These are phyloP conservation scores for Tapera naevia DNA, from an alignment of 2,797 vertebrate species.

Conservation along the genomic window DNA sequence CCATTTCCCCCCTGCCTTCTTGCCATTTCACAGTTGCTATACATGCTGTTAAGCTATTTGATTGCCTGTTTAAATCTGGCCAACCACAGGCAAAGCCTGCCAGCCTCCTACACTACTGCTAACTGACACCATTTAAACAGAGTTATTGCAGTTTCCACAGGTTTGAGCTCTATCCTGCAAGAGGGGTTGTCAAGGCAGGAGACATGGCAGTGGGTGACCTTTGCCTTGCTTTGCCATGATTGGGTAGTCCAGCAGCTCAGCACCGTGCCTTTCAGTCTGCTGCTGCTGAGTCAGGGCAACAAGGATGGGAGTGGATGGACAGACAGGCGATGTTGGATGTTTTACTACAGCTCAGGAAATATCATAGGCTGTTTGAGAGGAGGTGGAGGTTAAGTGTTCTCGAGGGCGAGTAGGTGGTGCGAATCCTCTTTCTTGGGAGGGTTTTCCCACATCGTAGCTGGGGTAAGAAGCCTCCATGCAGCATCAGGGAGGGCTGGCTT, in stretches of 20 bases:
- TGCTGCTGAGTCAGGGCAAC: background rate
- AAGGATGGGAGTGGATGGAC: accelerated
- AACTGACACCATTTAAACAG: background rate
- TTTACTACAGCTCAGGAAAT: background rate
- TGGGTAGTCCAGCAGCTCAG: background rate
- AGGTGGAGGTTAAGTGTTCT: background rate
- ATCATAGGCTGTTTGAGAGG: background rate
- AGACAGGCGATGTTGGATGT: background rate
- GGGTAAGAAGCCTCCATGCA: background rate
- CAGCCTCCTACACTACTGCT: background rate
- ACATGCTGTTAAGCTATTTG: background rate
- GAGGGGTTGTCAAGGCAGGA: background rate
- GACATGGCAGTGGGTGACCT: accelerated
- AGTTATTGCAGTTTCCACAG: background rate
- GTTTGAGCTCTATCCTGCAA: background rate
- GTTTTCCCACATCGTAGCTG: background rate
- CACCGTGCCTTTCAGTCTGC: accelerated
- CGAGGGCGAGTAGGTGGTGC: background rate
- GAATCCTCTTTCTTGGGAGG: background rate
- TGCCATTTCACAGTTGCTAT: background rate
- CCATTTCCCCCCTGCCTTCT: background rate
- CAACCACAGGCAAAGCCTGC: background rate
- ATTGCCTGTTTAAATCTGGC: background rate
- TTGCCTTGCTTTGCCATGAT: accelerated
- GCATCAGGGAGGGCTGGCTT: background rate